Conservation (phyloP, 2,888 invertebrate species). For the Lysandra bellargus region DNA sequence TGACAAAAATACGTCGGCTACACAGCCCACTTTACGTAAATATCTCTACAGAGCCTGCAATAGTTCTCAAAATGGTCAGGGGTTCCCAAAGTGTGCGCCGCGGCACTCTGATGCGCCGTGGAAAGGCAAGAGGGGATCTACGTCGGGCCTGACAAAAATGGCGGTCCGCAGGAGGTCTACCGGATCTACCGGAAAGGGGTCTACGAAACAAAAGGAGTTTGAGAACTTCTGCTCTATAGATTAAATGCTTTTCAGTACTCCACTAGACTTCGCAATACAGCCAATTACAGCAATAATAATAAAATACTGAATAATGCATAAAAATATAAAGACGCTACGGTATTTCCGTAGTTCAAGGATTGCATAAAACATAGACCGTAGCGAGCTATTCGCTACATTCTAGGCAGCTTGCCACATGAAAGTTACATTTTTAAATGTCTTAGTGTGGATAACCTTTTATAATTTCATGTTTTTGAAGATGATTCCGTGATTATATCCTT, state of each 20-base stretch:
- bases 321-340: slow-evolving; percentile 36
- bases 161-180: too few species aligned
- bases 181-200: too few species aligned
- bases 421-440: slow-evolving; percentile 10
- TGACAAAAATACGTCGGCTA: too few species aligned
- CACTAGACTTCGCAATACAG: neutral
- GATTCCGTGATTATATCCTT: too few species aligned
- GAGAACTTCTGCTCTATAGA: neutral
- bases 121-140: too few species aligned
- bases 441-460: slow-evolving; percentile 3
- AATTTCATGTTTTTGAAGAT: neutral
- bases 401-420: slow-evolving; percentile 71
- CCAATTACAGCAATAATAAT: slow-evolving; percentile 22
- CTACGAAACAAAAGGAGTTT: too few species aligned
- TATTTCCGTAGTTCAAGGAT: slow-evolving; percentile 44
- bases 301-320: slow-evolving; percentile 22
- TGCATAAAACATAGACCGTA: slow-evolving; percentile 42
- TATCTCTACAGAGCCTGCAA: too few species aligned
- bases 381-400: slow-evolving; percentile 51
- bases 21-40: too few species aligned
- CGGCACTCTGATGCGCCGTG: too few species aligned
- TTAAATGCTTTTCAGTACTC: neutral
- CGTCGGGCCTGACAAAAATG: too few species aligned
- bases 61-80: too few species aligned
- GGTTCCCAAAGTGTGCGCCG: too few species aligned